Evolutionary conservation across 2,113 vertebrate genomes (phyloP).

Genomic region (Hassar affinis): DNA sequence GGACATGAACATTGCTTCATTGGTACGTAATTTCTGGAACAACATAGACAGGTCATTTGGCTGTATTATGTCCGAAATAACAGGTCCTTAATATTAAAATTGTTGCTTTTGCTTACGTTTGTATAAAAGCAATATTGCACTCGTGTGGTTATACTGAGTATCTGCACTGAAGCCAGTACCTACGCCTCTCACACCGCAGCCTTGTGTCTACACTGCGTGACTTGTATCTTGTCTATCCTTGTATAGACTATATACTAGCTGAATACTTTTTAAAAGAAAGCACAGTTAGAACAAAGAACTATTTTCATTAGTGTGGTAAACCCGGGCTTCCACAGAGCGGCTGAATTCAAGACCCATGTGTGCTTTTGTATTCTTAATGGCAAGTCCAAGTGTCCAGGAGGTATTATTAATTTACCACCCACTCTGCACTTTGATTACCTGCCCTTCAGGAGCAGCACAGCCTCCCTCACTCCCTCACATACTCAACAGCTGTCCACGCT

Average conservation of each 20-base stretch:
- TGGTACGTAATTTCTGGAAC: not conserved
- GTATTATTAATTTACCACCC: constrained; percentile 9
- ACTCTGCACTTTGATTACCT: constrained; percentile 24
- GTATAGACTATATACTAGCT: too few relatives aligned
- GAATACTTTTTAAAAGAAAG: not conserved
- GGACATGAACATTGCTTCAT: not conserved
- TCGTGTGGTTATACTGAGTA: not conserved
- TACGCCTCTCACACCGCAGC: not conserved
- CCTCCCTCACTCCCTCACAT: not conserved
- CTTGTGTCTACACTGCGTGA: not conserved
- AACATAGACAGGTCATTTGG: not conserved
- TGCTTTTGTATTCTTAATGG: not conserved
- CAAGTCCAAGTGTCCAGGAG: constrained; percentile 27
- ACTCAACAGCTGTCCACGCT: not conserved
- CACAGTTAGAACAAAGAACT: not conserved
- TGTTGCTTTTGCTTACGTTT: not conserved
- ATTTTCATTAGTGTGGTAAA: not conserved
- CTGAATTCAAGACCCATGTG: not conserved
- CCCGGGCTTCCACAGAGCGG: not conserved
- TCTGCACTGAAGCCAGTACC: not conserved
- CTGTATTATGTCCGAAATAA: not conserved
- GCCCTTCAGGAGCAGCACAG: constrained; percentile 3
- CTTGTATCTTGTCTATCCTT: too few relatives aligned
- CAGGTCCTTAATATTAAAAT: not conserved
- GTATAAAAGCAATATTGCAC: not conserved